Conservation (phyloP, 2,113 vertebrate species). For the Cyanoliseus patagonus region DNA sequence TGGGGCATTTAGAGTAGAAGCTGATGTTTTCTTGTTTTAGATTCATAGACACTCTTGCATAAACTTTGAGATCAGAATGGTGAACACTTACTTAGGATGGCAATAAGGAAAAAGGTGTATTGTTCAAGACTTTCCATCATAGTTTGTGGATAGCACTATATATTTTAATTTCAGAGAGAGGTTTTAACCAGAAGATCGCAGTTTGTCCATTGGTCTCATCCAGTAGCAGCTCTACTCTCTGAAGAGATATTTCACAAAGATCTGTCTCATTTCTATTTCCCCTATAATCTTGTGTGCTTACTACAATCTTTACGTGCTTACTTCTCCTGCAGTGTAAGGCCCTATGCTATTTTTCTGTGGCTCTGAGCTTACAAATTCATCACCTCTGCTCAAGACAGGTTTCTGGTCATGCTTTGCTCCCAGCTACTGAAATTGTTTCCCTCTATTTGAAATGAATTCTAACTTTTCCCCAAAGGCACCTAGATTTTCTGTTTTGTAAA, state of each 20-base stretch:
- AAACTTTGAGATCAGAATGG: not conserved
- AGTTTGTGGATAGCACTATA: not conserved
- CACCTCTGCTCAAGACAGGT: not conserved
- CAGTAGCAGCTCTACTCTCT: not conserved
- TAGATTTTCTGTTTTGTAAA: not conserved
- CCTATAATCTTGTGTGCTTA: not conserved
- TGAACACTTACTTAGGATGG: not conserved
- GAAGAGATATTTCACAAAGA: not conserved
- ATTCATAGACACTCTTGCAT: not conserved
- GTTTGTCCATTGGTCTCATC: not conserved
- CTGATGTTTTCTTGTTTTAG: not conserved
- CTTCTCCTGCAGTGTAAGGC: not conserved
- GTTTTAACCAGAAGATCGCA: not conserved
- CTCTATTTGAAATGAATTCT: not conserved
- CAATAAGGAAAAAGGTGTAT: not conserved
- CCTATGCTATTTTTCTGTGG: not conserved
- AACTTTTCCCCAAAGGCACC: not conserved
- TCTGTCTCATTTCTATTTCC: not conserved
- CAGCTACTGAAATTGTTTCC: not conserved
- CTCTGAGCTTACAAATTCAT: not conserved
- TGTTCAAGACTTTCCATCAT: fast-evolving
- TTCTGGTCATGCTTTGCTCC: not conserved
- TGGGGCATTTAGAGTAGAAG: not conserved
- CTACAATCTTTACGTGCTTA: not conserved
- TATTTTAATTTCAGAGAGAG: not conserved